Evolutionary conservation across 2,113 vertebrate species (phyloP).

Genomic region (Brachirus orientalis): DNA sequence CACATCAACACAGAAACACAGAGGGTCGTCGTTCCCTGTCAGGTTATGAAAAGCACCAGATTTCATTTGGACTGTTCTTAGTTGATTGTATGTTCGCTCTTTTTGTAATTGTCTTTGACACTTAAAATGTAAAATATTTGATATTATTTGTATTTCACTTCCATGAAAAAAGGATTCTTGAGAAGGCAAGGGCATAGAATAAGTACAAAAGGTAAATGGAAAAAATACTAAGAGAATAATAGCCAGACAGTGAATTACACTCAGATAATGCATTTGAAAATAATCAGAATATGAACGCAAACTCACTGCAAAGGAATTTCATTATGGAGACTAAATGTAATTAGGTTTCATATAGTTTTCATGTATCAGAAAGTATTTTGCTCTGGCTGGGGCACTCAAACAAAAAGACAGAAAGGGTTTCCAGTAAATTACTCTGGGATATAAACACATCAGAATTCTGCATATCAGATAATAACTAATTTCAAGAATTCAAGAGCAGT

Average conservation of each 20-base stretch:
- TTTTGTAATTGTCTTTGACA: constrained; percentile 65
- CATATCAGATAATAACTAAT: constrained; percentile 71
- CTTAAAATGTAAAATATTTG: constrained; percentile 58
- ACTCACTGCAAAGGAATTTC: constrained; percentile 73
- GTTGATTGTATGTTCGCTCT: constrained; percentile 50
- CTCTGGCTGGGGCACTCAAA: constrained; percentile 71
- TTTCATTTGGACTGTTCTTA: constrained; percentile 51
- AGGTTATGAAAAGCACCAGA: constrained; percentile 55
- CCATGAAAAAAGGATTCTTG: constrained; percentile 49
- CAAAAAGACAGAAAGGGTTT: constrained; percentile 73
- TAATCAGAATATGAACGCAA: constrained; percentile 80
- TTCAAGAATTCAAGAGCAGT: constrained; percentile 66
- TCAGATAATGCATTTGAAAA: constrained; percentile 79
- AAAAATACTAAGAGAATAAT: constrained; percentile 69
- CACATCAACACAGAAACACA: constrained; percentile 16
- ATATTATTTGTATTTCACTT: constrained; percentile 71
- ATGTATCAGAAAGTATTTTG: constrained; percentile 70
- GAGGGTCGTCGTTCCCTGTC: constrained; percentile 43
- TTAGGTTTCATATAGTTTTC: constrained; percentile 76
- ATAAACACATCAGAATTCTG: constrained; percentile 76
- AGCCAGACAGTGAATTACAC: constrained; percentile 75
- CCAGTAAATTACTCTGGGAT: constrained; percentile 74
- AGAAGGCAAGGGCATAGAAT: constrained; percentile 68
- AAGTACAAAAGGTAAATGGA: constrained; percentile 48
- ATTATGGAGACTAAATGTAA: constrained; percentile 76